phyloP scores from a whole-genome alignment of 2,797 vertebrate genomes.

The Gobio occitaniae region DNA sequence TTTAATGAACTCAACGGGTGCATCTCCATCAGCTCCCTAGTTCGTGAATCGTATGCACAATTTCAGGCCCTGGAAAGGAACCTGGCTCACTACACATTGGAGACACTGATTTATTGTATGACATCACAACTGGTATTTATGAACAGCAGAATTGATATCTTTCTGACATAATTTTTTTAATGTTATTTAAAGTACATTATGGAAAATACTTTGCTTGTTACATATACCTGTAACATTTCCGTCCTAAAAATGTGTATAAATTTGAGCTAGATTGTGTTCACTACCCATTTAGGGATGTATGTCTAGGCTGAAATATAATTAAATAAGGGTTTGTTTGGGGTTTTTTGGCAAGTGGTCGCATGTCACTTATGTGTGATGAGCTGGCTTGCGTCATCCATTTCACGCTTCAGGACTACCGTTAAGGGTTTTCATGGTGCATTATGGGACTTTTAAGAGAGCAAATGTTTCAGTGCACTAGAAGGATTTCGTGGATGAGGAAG shows the following conservation, averaged over 20 bases:
- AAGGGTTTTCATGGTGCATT: neutral
- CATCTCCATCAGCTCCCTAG: neutral
- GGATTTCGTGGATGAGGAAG: neutral
- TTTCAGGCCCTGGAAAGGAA: neutral
- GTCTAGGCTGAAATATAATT: neutral
- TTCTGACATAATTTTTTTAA: neutral
- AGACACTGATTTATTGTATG: neutral
- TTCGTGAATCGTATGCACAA: neutral
- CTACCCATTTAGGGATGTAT: neutral
- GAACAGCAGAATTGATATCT: neutral
- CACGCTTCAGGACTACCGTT: neutral
- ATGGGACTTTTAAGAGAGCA: neutral
- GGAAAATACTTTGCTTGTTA: neutral
- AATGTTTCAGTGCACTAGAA: neutral
- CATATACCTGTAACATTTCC: neutral
- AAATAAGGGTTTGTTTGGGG: neutral
- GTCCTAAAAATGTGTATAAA: neutral
- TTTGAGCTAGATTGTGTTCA: neutral
- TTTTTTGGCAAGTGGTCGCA: too few species aligned
- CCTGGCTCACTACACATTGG: neutral
- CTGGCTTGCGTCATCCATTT: neutral
- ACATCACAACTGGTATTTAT: neutral
- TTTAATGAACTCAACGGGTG: slow-evolving; percentile 79
- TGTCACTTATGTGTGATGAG: neutral
- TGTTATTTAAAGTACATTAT: neutral